phyloP scores from a whole-genome alignment of 2,888 invertebrate species.

The Troides oblongomaculatus region DNA sequence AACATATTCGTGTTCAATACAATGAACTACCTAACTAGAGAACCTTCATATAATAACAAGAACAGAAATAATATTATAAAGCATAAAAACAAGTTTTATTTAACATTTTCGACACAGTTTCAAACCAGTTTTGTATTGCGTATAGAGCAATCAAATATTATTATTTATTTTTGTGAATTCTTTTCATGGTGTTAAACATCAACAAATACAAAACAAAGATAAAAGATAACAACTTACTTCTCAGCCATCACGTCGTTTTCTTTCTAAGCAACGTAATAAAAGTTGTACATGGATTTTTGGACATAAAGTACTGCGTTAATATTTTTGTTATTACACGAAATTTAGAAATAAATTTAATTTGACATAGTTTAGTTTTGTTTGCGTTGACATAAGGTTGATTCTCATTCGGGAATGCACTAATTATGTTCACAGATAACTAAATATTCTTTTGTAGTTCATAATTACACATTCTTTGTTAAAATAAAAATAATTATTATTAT shows the following conservation, averaged over 20 bases:
- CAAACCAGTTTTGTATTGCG: slow-evolving; percentile 6
- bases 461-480: too few species aligned
- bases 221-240: slow-evolving; percentile 57
- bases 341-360: slow-evolving; percentile 74
- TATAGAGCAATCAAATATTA: slow-evolving; percentile 11
- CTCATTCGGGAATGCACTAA: slow-evolving; percentile 8
- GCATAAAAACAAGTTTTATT: neutral
- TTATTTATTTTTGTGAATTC: slow-evolving; percentile 50
- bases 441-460: neutral
- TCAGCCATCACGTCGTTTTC: slow-evolving; percentile 64
- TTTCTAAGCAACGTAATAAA: slow-evolving; percentile 46
- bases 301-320: slow-evolving; percentile 56
- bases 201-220: slow-evolving; percentile 40
- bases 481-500: too few species aligned
- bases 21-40: neutral
- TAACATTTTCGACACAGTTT: neutral
- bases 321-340: slow-evolving; percentile 67
- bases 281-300: slow-evolving; percentile 62
- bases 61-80: neutral
- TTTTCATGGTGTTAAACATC: slow-evolving; percentile 44
- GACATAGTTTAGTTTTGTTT: slow-evolving; percentile 63
- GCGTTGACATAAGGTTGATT: slow-evolving; percentile 67
- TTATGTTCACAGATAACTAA: slow-evolving; percentile 16
- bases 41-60: neutral
- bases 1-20: slow-evolving; percentile 6